Conservation (phyloP, 2,113 vertebrate species). For the Progne subis region DNA sequence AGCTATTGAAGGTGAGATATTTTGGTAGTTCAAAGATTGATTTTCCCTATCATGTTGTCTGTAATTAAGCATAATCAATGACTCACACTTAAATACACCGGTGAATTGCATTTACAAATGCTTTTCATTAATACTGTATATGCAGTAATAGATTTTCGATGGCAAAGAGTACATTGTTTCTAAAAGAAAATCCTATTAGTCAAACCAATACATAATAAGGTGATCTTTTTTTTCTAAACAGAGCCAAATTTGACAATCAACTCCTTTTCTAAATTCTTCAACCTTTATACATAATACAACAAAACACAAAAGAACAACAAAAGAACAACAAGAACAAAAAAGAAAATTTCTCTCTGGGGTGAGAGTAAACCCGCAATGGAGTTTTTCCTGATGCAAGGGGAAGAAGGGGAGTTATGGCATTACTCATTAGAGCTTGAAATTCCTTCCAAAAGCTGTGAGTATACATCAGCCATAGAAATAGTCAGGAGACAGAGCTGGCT, state of each 20-base stretch:
- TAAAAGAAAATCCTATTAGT: background rate
- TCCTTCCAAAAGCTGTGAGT: conserved; percentile 10
- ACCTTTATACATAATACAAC: background rate
- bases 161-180: background rate
- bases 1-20: conserved; percentile 23
- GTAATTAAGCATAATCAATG: conserved; percentile 57
- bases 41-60: conserved; percentile 18
- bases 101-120: conserved; percentile 6
- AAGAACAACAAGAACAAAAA: background rate
- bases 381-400: background rate
- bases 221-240: background rate
- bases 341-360: background rate
- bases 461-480: background rate
- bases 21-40: conserved; percentile 20
- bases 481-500: conserved; percentile 5
- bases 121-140: conserved; percentile 31
- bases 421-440: conserved; percentile 24
- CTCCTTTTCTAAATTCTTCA: background rate
- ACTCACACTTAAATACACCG: conserved; percentile 31
- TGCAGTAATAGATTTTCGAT: conserved; percentile 23
- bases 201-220: background rate
- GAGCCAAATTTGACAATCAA: background rate
- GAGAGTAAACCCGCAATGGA: background rate
- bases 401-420: background rate
- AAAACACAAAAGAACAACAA: background rate